Conservation (phyloP, 2,113 vertebrate genomes). For the Turnix velox region DNA sequence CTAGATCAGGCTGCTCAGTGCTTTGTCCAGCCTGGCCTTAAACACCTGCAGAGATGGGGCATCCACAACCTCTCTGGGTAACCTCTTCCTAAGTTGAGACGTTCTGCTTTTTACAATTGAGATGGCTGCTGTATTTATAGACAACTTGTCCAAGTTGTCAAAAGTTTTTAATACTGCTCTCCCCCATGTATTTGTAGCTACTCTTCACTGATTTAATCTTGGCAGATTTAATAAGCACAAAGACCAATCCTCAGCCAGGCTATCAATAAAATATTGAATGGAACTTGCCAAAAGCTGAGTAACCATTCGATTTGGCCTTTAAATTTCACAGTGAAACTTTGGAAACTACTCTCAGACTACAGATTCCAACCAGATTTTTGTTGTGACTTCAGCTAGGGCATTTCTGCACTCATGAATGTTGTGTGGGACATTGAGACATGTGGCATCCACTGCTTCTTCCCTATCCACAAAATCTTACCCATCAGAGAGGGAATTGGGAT, state of each 20-base stretch:
- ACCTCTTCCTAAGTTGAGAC: not conserved
- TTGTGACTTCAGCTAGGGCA: not conserved
- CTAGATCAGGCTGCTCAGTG: too few relatives aligned
- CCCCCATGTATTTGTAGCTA: not conserved
- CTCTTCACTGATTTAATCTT: constrained; percentile 40
- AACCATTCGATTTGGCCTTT: constrained; percentile 30
- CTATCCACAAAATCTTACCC: not conserved
- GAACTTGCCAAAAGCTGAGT: constrained; percentile 34
- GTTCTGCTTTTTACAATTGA: not conserved
- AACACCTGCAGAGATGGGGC: too few relatives aligned
- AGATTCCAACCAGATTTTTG: not conserved
- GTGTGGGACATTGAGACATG: not conserved
- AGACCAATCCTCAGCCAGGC: constrained; percentile 18
- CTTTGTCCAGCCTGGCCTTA: too few relatives aligned
- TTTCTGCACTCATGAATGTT: not conserved
- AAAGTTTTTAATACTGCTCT: constrained; percentile 28
- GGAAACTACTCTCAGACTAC: not conserved
- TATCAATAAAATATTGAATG: constrained; percentile 61
- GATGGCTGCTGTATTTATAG: constrained; percentile 16
- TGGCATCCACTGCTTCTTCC: not conserved
- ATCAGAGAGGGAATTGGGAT: not conserved
- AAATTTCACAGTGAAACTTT: not conserved
- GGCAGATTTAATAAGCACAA: constrained; percentile 58
- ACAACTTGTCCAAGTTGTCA: constrained; percentile 35
- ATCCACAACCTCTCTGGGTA: too few relatives aligned